Base-by-base conservation (phyloP, 2,113 vertebrate species). In the Sinocyclocheilus rhinocerous region DNA sequence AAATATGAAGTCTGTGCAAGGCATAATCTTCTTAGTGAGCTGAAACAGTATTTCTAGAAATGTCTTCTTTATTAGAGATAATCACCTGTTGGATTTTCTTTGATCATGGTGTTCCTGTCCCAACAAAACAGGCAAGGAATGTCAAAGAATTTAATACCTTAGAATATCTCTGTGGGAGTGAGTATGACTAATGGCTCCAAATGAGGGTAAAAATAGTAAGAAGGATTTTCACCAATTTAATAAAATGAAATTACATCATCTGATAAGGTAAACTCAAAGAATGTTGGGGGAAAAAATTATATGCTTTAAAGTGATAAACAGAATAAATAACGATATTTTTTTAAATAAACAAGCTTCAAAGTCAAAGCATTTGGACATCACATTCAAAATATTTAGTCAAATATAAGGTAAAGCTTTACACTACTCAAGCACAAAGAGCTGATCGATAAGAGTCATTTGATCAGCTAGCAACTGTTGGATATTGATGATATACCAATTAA, bases 21-120 rank as follows among this genome's bases (percentile, higher is more conserved):
- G 39, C 24, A 79, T 79, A 84, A 84, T 65, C 67, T 87, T 73
- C 80, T 87, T 87, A 87, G 55, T 61, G 24, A 70, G n/a, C n/a
- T 57, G 45, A 83, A 83, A 83, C 22, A 83, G 45, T 7, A 61
- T 36, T 50, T 39, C 57, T 57, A 79, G 76, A 45, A 52, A 80
- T 52, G 15, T 75, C 67, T 5, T 26, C 42, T 81, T 84, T 75
- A 84, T 81, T 81, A 84, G 39, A 65, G 65, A 80, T 80, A 73
- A 87, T 84, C 36, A 50, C 42, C 70, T 36, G 48, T 80, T 84
- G 45, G 8, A 36, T 80, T 84, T 73, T 84, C 76, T 87, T 87
- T 87, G 82, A 87, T 87, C 86, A 75, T 42, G 18, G 26, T 65
- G 61, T 18, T 73, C 70, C 67, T 75, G 50, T 67, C 55, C 4